These are phyloP conservation scores for Pygocentrus nattereri DNA, from an alignment of 2,797 vertebrate genomes.

Conservation along the genomic window DNA sequence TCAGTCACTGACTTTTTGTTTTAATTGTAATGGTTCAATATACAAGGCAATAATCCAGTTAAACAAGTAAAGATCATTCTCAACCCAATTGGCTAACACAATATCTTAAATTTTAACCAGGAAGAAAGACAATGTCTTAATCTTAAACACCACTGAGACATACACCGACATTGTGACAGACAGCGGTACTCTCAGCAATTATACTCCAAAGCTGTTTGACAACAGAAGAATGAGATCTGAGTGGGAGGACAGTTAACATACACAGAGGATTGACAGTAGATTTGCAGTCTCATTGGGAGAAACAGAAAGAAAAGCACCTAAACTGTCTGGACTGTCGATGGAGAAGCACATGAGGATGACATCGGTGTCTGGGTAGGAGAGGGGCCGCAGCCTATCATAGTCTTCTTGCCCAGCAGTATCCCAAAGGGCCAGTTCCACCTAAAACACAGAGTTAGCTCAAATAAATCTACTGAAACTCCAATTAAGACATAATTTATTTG, in stretches of 20 bases:
- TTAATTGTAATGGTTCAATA: not conserved
- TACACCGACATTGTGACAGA: too few relatives aligned
- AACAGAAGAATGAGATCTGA: not conserved
- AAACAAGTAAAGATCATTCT: too few relatives aligned
- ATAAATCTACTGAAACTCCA: not conserved
- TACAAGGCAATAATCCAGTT: not conserved
- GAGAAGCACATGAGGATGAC: conserved; percentile 99
- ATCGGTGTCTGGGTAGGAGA: conserved; percentile 98
- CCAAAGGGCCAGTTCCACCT: conserved; percentile 98
- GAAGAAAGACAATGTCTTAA: too few relatives aligned
- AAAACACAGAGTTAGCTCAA: conserved; percentile 38
- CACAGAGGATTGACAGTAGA: not conserved
- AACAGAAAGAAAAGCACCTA: conserved; percentile 83
- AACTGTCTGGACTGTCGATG: conserved; percentile 98
- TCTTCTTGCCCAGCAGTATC: conserved; percentile 99
- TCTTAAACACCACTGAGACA: too few relatives aligned
- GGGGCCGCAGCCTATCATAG: conserved; percentile 95
- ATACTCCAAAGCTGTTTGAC: too few relatives aligned
- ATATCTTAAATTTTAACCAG: too few relatives aligned
- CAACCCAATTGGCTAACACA: too few relatives aligned
- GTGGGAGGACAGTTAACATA: not conserved
- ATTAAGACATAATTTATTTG: not conserved
- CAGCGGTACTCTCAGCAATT: too few relatives aligned
- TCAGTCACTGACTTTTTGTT: not conserved
- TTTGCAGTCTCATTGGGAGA: not conserved